Percentiles rank a stretch among this genome's conserved stretches.
Conservation (phyloP, 2,888 invertebrate genomes). For the Empis livida region DNA sequence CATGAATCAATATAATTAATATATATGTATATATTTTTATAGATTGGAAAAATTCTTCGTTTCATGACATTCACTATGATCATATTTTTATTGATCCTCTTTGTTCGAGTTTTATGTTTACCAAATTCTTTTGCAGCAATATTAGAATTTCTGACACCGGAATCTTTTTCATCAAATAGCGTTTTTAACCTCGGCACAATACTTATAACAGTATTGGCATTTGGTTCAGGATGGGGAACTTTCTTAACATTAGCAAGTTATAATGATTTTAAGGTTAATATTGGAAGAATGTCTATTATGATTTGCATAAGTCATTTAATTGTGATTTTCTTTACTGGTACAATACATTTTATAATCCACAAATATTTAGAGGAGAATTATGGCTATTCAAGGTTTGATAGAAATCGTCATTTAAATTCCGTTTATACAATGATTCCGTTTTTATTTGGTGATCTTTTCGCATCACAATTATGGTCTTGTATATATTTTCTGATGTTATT, state of each 20-base stretch:
- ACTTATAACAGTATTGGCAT: constrained; percentile 8
- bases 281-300: constrained; percentile 35
- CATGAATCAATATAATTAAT: no score
- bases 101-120: constrained; percentile 11
- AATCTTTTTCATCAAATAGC: neutral
- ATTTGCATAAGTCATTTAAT: constrained; percentile 23
- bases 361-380: no score
- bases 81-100: constrained; percentile 9
- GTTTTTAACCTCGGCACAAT: constrained; percentile 12
- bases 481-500: constrained; percentile 66
- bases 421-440: constrained; percentile 57
- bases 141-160: constrained; percentile 12
- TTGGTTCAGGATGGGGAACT: constrained; percentile 78
- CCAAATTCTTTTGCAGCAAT: constrained; percentile 9
- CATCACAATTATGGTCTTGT: constrained; percentile 60
- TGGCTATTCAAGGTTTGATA: no score
- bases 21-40: neutral
- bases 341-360: neutral
- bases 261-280: constrained; percentile 61
- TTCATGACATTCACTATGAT: constrained; percentile 16
- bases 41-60: constrained; percentile 24
- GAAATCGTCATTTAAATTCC: neutral
- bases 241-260: constrained; percentile 73
- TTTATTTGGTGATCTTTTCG: constrained; percentile 54
- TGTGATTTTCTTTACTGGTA: constrained; percentile 21